Evolutionary conservation across 2,797 vertebrate species (phyloP).

Genomic region (Lemur catta): DNA sequence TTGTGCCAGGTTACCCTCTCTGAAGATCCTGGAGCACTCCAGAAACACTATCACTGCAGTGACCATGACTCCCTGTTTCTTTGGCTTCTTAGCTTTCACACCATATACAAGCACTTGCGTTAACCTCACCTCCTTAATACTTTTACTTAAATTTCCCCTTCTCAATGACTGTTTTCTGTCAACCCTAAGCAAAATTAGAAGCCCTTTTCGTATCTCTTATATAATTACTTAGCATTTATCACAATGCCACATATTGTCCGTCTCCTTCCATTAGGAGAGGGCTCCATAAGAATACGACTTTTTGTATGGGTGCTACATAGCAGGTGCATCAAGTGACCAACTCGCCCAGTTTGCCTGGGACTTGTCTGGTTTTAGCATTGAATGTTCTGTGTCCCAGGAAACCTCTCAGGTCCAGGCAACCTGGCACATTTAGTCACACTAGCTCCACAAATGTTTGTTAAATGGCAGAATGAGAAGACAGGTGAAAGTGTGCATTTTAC

Average conservation of each 20-base stretch:
- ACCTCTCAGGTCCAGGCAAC: background rate
- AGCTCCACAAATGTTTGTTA: background rate
- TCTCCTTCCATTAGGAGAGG: background rate
- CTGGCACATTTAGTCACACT: background rate
- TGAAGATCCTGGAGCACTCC: background rate
- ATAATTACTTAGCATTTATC: background rate
- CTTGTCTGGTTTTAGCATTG: background rate
- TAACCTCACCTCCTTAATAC: background rate
- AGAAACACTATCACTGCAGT: background rate
- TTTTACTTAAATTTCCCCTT: background rate
- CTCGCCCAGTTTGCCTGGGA: background rate
- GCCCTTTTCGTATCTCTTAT: rapidly evolving
- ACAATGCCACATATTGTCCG: background rate
- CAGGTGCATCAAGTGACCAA: background rate
- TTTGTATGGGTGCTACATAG: background rate
- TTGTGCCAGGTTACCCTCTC: background rate
- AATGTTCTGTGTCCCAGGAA: background rate
- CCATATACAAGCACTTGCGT: background rate
- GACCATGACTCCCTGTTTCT: background rate
- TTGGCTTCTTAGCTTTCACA: background rate
- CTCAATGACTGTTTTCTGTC: background rate
- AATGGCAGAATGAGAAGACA: background rate
- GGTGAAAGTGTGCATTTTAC: rapidly evolving
- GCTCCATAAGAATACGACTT: too few species aligned
- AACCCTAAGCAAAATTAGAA: background rate